Percentiles rank a stretch among this genome's conserved stretches.
Evolutionary conservation across 35 echinoderm and acorn worm genomes (phyloP).

Genomic region (Chiridota heheva): DNA sequence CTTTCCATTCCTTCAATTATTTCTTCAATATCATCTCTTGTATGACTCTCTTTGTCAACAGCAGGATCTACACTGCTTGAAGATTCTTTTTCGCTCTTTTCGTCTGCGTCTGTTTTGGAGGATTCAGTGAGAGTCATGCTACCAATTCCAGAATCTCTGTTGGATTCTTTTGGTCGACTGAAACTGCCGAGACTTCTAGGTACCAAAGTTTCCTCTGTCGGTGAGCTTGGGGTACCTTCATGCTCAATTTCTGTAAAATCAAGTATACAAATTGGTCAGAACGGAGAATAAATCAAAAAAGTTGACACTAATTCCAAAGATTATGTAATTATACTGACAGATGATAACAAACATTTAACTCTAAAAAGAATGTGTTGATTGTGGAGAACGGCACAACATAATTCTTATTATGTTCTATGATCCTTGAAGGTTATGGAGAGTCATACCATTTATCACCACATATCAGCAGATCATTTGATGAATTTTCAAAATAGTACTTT

Average conservation of each 20-base stretch:
- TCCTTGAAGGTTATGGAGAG: too few relatives aligned
- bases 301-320: too few relatives aligned
- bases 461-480: too few relatives aligned
- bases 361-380: too few relatives aligned
- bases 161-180: conserved; percentile 73
- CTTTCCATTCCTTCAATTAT: conserved; percentile 53
- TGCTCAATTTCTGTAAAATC: conserved; percentile 12
- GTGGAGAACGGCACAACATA: too few relatives aligned
- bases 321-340: too few relatives aligned
- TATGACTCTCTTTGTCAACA: not conserved
- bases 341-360: too few relatives aligned
- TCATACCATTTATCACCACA: too few relatives aligned
- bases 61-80: not conserved
- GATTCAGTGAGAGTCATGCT: conserved; percentile 90
- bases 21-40: conserved; percentile 32
- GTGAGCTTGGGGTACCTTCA: not conserved
- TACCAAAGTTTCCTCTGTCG: conserved; percentile 7
- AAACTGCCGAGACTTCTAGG: conserved; percentile 19
- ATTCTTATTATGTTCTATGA: too few relatives aligned
- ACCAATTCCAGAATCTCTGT: conserved; percentile 92
- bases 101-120: conserved; percentile 56
- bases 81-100: conserved; percentile 9
- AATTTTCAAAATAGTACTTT: too few relatives aligned
- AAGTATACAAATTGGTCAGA: too few relatives aligned
- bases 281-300: too few relatives aligned